Base-by-base conservation (phyloP, 1,140 invertebrate species). In the Chlorops oryzae region DNA sequence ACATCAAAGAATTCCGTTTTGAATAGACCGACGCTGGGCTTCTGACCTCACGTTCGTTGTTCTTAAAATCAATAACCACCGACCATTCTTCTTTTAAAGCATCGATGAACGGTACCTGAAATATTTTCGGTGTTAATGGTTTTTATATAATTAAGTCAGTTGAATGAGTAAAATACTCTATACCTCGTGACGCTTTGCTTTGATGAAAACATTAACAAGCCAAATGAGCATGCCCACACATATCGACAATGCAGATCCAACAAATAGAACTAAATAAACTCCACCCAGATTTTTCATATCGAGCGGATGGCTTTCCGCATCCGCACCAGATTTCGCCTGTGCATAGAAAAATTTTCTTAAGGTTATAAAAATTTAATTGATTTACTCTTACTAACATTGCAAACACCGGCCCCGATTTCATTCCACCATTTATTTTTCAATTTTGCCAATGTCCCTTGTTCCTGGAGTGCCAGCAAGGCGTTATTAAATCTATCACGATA, bases 381-480 rank as follows among this genome's bases (percentile, higher is more conserved):
- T 41, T 41, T 41, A 39, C 6, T 6, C 5, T 12, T 15, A 65
- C 57, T 51, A 58, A 89, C 87, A 56, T 74, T 73, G 70, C 87
- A 90, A 39, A 78, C 79, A 7, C 86, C 85, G 20, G 86, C 87
- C 0, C 86, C 87, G 65, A 88, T 85, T 70, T 90, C 82, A 62
- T 86, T 86, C 91, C 91, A 95, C 92, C 91, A 96, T 75, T 90
- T 92, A 23, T 83, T 85, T 68, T 93, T 90, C 41, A 95, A 73
- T 28, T 81, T 76, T 4, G 84, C 80, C 10, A 96, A 66, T 27
- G 81, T 78, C 0, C 89, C 92, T 44, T 82, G 81, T 73, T 96
- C 91, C 65, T 89, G 86, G 2, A 92, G 65, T 58, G 84, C 81
- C 22, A 93, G 63, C 27, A 92, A 79, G 2, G 85, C 88, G 47